Conservation (phyloP, 2,113 vertebrate genomes). For the Coptodon rendalli region DNA sequence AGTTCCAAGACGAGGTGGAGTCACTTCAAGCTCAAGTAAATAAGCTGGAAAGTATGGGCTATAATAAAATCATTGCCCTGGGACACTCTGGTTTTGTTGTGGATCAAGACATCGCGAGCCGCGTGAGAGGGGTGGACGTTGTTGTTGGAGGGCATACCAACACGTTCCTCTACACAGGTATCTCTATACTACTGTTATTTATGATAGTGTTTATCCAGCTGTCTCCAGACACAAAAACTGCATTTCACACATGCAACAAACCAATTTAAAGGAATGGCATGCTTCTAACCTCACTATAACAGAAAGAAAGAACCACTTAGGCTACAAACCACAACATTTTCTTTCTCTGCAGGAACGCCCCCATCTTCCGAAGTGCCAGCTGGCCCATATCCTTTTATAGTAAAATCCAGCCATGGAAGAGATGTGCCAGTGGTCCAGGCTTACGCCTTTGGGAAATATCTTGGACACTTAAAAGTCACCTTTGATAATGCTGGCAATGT, state of each 20-base stretch:
- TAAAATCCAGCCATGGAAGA: slow-evolving; percentile 76
- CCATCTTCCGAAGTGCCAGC: slow-evolving; percentile 80
- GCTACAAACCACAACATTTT: neutral
- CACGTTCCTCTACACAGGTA: slow-evolving; percentile 92
- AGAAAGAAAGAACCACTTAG: neutral
- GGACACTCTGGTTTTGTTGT: slow-evolving; percentile 86
- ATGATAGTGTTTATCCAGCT: neutral
- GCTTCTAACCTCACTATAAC: neutral
- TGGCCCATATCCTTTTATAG: slow-evolving; percentile 81
- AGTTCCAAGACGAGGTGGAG: slow-evolving; percentile 82
- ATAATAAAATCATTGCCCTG: slow-evolving; percentile 88
- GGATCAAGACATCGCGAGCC: slow-evolving; percentile 82
- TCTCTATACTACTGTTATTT: neutral
- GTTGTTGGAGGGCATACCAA: slow-evolving; percentile 91
- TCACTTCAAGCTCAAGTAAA: slow-evolving; percentile 78
- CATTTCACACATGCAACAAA: neutral
- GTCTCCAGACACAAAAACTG: neutral
- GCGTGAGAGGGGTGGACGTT: slow-evolving; percentile 82
- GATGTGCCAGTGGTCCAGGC: slow-evolving; percentile 88
- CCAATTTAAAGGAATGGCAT: neutral
- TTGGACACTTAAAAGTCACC: slow-evolving; percentile 81
- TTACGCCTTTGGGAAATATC: slow-evolving; percentile 91
- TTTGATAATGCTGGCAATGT: slow-evolving; percentile 83
- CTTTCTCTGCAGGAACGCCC: slow-evolving; percentile 64
- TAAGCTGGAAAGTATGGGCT: slow-evolving; percentile 73